Evolutionary conservation across 1,140 invertebrate species (phyloP), one percentile per base, ranked within the genome.

Genomic region (Epicauta chinensis): DNA sequence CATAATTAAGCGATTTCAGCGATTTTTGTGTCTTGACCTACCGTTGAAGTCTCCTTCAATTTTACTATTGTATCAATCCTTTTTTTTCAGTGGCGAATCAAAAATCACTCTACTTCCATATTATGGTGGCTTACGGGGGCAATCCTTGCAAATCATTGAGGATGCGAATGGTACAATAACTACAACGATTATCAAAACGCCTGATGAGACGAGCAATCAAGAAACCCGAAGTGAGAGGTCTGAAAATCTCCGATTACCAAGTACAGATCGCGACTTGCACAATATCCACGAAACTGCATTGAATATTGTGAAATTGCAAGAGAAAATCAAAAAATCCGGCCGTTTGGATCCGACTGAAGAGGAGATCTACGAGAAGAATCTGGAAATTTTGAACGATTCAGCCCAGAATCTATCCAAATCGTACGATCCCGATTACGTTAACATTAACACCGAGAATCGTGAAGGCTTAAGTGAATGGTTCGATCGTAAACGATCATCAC

Each of bases 51-150:
- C 38, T n/a, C n/a, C 17, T 16, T 7, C 4, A 23, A 5, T 23
- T 23, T 23, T 23, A 23, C 23, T 23, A 23, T 5, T 23, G 4
- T 23, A 2, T n/a, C n/a, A 23, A 23, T 23, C 7, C 23, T 23
- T 23, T 23, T 23, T 55, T 52, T 53, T 36, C 45, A 43, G 38
- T 40, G 12, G 50, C 23, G 3, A 55, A 13, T 14, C 58, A 15
- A 66, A 59, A 60, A 58, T 69, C 38, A 67, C 63, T 16, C 32
- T 67, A 39, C 31, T 71, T 2, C 77, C 76, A 30, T 85, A 79
- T 65, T 84, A 85, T 58, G 83, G 83, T 2, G 82, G 82, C 15
- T 77, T 75, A 0, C 79, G 79, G 58, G 82, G 83, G 2, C 77
- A 81, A 65, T 76, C 77, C 45, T 66, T 83, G 56, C 74, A 80